Evolutionary conservation across 2,113 vertebrate genomes (phyloP), one percentile per base, ranked within the genome.

Genomic region (Halichoeres trimaculatus): DNA sequence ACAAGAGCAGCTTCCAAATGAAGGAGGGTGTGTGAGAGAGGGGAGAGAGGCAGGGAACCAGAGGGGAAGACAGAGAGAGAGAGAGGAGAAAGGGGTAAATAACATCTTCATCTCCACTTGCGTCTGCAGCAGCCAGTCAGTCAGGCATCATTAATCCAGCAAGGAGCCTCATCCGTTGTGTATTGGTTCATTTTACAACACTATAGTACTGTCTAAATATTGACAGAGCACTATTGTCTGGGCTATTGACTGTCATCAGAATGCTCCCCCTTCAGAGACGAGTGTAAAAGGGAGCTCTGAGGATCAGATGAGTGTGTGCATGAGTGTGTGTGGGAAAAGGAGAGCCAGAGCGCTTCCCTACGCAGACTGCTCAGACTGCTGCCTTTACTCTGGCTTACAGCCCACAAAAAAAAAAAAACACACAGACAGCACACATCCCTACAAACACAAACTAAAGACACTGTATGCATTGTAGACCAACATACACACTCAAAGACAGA

Each of bases 141-240:
- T 91, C 83, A 85, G 90, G 80, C 84, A 80, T 89, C 88, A 89
- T 93, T 92, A 92, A 93, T 93, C 89, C 90, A 86, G 85, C 78
- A 74, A 88, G 84, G 86, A 90, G 87, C 80, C 59, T 81, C 88
- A 90, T 89, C 89, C 79, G 71, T 83, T 85, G 78, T 88, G 82
- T 84, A 90, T 88, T 88, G 89, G 87, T 91, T 92, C 84, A 88
- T 90, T 93, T 91, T 90, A 93, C 85, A 87, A 87, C 84, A 90
- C 84, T 73, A 79, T 62, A 83, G 76, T 78, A 79, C 79, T 90
- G 87, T 91, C 89, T 89, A 90, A 91, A 92, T 90, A 94, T 93
- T 91, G 93, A 92, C 90, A 89, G 80, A 86, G 62, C 79, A 73
- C 84, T 87, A 88, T 88, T 91, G 84, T 88, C 91, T 86, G 81